Evolutionary conservation across 2,888 invertebrate genomes (phyloP).

Genomic region (Imbricaverruca yamaguchii): DNA sequence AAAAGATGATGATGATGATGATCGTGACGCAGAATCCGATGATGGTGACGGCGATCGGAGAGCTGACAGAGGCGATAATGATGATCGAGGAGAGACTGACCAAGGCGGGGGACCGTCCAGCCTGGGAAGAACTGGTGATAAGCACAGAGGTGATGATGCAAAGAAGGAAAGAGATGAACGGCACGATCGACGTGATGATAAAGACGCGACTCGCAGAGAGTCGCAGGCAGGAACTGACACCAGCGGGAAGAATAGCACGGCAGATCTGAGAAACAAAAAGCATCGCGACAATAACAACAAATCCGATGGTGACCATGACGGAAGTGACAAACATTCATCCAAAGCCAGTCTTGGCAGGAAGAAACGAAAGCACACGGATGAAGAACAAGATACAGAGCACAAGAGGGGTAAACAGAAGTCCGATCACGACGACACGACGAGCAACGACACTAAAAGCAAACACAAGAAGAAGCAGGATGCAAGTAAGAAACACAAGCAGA

Average conservation of each 20-base stretch:
- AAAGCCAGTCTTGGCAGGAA: background rate
- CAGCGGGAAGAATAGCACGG: background rate
- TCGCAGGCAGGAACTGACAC: no score
- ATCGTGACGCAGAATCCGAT: background rate
- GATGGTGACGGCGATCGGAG: background rate
- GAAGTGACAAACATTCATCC: background rate
- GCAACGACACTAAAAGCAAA: background rate
- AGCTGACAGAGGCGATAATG: background rate
- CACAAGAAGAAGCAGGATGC: background rate
- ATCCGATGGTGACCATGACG: background rate
- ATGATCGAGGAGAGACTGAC: background rate
- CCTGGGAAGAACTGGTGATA: background rate
- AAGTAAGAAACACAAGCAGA: slow-evolving; percentile 5
- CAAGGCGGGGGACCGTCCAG: background rate
- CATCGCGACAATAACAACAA: background rate
- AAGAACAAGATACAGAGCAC: background rate
- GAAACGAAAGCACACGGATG: no score
- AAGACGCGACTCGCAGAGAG: no score
- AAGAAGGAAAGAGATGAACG: background rate
- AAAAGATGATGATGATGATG: background rate
- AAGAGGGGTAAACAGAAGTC: background rate
- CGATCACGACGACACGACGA: no score
- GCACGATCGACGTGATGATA: background rate
- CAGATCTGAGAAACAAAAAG: background rate
- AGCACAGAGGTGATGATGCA: background rate